These are phyloP conservation scores for Macaca nemestrina DNA, from an alignment of 2,113 vertebrate genomes.

Conservation along the genomic window DNA sequence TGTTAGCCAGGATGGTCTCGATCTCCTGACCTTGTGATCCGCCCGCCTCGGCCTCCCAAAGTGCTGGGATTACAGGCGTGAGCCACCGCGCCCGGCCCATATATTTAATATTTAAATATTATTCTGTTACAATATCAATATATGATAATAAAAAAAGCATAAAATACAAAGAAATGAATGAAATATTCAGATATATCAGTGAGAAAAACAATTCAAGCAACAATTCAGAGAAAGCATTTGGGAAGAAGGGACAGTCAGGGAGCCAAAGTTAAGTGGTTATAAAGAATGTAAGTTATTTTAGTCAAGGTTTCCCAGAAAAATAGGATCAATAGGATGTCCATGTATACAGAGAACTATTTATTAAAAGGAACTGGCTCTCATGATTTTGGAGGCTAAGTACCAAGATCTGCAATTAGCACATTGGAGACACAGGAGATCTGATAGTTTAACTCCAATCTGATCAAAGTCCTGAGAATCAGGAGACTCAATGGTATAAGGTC, in stretches of 20 bases:
- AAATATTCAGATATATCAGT: not conserved
- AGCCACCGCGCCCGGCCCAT: too few relatives aligned
- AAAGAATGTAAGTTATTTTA: not conserved
- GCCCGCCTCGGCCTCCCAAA: too few relatives aligned
- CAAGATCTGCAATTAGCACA: not conserved
- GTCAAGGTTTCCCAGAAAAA: not conserved
- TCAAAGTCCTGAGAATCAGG: not conserved
- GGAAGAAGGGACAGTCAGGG: not conserved
- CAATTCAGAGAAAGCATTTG: not conserved
- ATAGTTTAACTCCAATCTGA: not conserved
- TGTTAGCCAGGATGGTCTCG: too few relatives aligned
- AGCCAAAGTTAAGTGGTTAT: not conserved
- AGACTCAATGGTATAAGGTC: not conserved
- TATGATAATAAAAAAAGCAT: not conserved
- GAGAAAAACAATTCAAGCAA: not conserved
- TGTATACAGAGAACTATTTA: not conserved
- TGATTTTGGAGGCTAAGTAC: not conserved
- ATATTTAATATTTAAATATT: not conserved
- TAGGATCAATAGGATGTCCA: too few relatives aligned
- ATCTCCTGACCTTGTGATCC: too few relatives aligned
- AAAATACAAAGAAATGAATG: not conserved
- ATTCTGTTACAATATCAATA: not conserved
- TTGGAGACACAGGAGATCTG: not conserved
- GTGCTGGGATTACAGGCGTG: too few relatives aligned
- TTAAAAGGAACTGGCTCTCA: not conserved